A percentile compares a stretch with the other conserved stretches of the same genome.
phyloP scores from a whole-genome alignment of 92 coral and sea anemone genomes.

The Siderastrea siderea region DNA sequence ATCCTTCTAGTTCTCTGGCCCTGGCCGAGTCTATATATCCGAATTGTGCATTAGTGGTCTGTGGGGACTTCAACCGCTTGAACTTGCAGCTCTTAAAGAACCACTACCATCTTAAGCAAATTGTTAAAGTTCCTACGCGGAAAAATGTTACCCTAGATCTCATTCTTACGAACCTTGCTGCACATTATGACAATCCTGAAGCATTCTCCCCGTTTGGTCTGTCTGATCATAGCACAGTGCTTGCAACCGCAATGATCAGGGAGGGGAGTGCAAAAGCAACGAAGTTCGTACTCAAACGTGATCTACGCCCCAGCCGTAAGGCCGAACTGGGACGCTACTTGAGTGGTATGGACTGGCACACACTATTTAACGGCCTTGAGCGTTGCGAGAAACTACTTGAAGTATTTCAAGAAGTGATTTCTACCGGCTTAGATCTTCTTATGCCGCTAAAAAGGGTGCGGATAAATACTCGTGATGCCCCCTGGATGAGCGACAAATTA shows the following conservation, averaged over 20 bases:
- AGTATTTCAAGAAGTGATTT: conserved; percentile 26
- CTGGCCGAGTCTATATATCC: conserved; percentile 23
- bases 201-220: too few species aligned
- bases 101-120: conserved; percentile 54
- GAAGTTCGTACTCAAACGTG: background rate
- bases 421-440: conserved; percentile 39
- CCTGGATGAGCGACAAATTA: conserved; percentile 41
- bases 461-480: conserved; percentile 58
- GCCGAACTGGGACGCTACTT: conserved; percentile 63
- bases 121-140: conserved; percentile 44
- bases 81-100: conserved; percentile 5
- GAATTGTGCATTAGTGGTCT: conserved; percentile 42
- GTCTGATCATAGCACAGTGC: too few species aligned
- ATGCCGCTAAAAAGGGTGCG: conserved; percentile 17
- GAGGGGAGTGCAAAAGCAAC: conserved; percentile 14
- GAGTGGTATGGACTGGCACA: conserved; percentile 44
- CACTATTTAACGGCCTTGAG: conserved; percentile 10
- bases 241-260: too few species aligned
- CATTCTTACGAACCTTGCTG: conserved; percentile 20
- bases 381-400: conserved; percentile 38
- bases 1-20: conserved; percentile 26
- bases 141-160: conserved; percentile 14
- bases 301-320: conserved; percentile 47
- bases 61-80: conserved; percentile 57
- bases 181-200: too few species aligned